phyloP scores from a whole-genome alignment of 2,113 vertebrate species.

The Gallinago undulata region DNA sequence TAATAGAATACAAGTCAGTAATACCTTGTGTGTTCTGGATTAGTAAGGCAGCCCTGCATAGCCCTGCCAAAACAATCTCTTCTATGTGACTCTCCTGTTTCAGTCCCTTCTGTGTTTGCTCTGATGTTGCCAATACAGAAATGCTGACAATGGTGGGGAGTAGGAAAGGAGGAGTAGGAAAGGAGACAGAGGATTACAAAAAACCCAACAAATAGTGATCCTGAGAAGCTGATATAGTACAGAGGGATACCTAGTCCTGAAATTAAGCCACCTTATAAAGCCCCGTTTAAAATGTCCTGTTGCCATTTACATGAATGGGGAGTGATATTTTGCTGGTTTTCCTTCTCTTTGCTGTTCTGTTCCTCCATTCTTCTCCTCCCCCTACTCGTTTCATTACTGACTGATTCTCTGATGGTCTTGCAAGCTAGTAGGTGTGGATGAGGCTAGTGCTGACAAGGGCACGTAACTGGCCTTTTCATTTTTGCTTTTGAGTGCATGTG shows the following conservation, averaged over 20 bases:
- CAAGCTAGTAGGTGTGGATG: not conserved
- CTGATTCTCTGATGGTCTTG: not conserved
- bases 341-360: not conserved
- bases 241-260: not conserved
- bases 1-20: not conserved
- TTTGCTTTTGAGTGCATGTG: not conserved
- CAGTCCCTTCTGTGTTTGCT: slow-evolving; percentile 5
- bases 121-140: slow-evolving; percentile 5
- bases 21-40: not conserved
- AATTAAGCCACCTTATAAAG: not conserved
- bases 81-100: slow-evolving; percentile 35
- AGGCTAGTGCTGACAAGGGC: not conserved
- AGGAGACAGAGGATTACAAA: not conserved
- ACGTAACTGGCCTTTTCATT: not conserved
- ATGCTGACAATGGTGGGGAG: not conserved
- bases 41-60: not conserved
- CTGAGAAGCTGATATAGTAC: not conserved
- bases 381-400: not conserved
- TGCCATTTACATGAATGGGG: not conserved
- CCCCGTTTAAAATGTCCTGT: not conserved
- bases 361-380: not conserved
- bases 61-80: slow-evolving; percentile 28
- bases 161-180: not conserved
- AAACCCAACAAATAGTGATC: not conserved
- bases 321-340: not conserved